Evolutionary conservation across 2,113 vertebrate species (phyloP), one percentile per base, ranked within the genome.

Genomic region (Elaphurus davidianus): DNA sequence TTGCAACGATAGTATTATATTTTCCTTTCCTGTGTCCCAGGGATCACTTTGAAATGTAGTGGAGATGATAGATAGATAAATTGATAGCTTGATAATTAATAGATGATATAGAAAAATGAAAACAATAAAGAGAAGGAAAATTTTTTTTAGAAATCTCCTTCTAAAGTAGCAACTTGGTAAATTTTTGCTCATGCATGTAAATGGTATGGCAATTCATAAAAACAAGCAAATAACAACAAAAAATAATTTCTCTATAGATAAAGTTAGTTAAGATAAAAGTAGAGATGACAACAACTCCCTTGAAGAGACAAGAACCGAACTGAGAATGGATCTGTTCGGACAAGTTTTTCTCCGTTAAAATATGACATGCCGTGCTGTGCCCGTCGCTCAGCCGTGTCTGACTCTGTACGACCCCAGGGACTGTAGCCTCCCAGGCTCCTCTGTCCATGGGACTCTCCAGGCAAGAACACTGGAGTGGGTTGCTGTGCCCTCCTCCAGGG

Each of bases 11-110:
- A 40, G 76, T 85, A 45, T 64, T 86, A n/a, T 76, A 33, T 52
- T 92, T 57, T 62, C 33, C 33, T 78, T 40, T 50, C 33, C 1
- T 33, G 21, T 30, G 84, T 33, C 50, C 11, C 19, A 23, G 57
- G 54, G 21, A 55, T 89, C 59, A 96, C 27, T 33, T 2, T 95
- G 59, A 93, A 91, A 93, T 5, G 21, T 45, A 62, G 59, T 60
- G 23, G 33, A 67, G 40, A 17, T 3, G 33, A 50, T 2, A 36
- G 60, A 64, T 2, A 14, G 4, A 55, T 9, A 8, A 21, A 16
- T 2, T 6, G 7, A 33, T 13, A 33, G 6, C 28, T 28, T 82
- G 33, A 40, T 76, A 78, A 78, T 28, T 45, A 45, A 45, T 78
- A 45, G 27, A 82, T 36, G 30, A 33, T 74, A 67, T n/a, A 36